These are phyloP conservation scores for Argyra leucocephala DNA, from an alignment of 2,888 invertebrate genomes.

Conservation along the genomic window DNA sequence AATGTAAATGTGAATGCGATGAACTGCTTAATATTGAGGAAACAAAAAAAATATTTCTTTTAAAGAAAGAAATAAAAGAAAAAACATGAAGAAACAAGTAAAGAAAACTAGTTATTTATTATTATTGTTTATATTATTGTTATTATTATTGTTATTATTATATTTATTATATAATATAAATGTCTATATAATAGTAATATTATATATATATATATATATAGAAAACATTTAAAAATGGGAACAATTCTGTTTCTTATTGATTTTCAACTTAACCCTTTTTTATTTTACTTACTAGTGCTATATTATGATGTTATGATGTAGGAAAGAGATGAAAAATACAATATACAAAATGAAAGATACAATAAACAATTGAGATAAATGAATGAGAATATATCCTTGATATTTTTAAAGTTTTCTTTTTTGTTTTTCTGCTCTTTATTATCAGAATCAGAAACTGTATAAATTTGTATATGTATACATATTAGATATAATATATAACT, in stretches of 20 bases:
- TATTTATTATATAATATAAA: background rate
- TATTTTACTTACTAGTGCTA: background rate
- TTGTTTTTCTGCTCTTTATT: no score
- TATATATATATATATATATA: no score
- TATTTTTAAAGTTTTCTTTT: background rate
- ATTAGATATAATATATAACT: no score
- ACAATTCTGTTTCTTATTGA: background rate
- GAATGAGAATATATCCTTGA: background rate
- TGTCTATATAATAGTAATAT: no score
- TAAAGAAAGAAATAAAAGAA: background rate
- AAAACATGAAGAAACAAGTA: background rate
- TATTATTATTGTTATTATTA: background rate
- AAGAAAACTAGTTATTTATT: no score
- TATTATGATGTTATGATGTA: no score
- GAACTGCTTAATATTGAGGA: background rate
- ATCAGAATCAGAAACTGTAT: no score
- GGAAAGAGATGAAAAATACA: background rate
- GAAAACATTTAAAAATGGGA: background rate
- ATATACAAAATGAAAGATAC: background rate
- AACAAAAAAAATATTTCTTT: background rate
- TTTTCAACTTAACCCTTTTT: background rate
- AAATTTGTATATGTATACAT: no score
- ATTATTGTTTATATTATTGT: no score
- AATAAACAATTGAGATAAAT: slow-evolving; percentile 4
- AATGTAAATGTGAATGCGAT: background rate